Evolutionary conservation across 92 coral and sea anemone genomes (phyloP), one percentile per base, ranked within the genome.

Genomic region (Zoanthus solanderi): DNA sequence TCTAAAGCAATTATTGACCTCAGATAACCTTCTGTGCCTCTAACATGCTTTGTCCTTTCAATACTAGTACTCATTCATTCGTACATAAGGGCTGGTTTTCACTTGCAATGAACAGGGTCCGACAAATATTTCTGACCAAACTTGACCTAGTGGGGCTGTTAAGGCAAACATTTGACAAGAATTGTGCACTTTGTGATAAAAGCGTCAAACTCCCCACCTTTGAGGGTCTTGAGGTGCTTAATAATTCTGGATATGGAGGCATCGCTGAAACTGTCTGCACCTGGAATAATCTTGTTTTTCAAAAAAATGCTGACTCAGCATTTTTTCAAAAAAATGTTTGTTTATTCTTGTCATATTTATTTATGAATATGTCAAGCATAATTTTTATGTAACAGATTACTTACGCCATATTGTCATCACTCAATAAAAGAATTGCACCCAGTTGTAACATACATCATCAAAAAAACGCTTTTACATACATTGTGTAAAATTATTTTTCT

Each of bases 161-260:
- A 76, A 47, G 63, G 63, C 79, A 76, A 48, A 76, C 42, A 76
- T 50, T 34, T 76, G 79, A 76, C 79, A 76, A 76, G 30, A 76
- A 76, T 76, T 86, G 89, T 86, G 89, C 83, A 58, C 76, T 75
- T 61, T 86, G 54, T 76, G 89, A 86, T 76, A 76, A 86, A 86
- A 86, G 84, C 45, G 78, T 53, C 16, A 87, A 87, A 77, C 71
- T 77, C 63, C 44, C 77, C 89, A 77, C 29, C 60, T 87, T 76
- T 67, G 78, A 63, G 81, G 84, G 50, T 78, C 84, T 87, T 31
- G 48, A 65, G 13, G 47, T 77, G 73, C 89, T 87, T 61, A 67
- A 67, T 34, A 77, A 46, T 77, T 87, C 76, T 87, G 84, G 90
- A 87, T 67, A 67, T 77, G 81, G 89, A 77, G 84, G 89, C 77